Evolutionary conservation across 2,888 invertebrate species (phyloP).

Genomic region (Plutella xylostella): DNA sequence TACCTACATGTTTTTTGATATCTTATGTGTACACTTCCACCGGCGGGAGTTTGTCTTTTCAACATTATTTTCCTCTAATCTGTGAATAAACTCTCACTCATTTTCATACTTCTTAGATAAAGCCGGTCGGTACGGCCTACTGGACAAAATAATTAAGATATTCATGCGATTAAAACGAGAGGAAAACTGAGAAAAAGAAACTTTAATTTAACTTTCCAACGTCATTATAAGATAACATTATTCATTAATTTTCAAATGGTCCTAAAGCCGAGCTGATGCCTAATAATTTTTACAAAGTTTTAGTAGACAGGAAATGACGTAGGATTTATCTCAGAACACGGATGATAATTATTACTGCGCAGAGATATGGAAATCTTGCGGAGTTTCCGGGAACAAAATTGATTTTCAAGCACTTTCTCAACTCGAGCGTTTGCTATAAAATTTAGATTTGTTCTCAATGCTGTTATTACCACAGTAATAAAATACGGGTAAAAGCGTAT

Average conservation of each 20-base stretch:
- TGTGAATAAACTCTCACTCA: background rate
- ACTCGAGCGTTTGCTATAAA: too few species aligned
- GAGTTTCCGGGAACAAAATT: too few species aligned
- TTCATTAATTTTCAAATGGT: conserved; percentile 68
- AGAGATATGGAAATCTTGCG: background rate
- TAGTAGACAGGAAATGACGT: conserved; percentile 59
- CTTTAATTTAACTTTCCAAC: conserved; percentile 64
- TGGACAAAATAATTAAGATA: conserved; percentile 52
- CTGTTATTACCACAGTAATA: too few species aligned
- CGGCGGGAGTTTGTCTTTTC: too few species aligned
- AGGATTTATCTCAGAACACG: conserved; percentile 61
- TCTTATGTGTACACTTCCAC: too few species aligned
- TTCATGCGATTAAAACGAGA: conserved; percentile 54
- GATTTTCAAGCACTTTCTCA: too few species aligned
- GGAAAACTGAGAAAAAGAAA: conserved; percentile 45
- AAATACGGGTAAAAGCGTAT: too few species aligned
- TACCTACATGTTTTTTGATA: too few species aligned
- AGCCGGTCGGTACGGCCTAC: conserved; percentile 6
- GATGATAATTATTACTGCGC: conserved; percentile 56
- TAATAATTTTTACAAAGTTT: conserved; percentile 60
- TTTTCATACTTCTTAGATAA: background rate
- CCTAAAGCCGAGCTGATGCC: conserved; percentile 50
- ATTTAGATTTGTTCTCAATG: too few species aligned
- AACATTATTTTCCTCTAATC: too few species aligned
- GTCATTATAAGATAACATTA: conserved; percentile 69